Evolutionary conservation across 1,140 invertebrate species (phyloP).

Genomic region (Pantala flavescens): DNA sequence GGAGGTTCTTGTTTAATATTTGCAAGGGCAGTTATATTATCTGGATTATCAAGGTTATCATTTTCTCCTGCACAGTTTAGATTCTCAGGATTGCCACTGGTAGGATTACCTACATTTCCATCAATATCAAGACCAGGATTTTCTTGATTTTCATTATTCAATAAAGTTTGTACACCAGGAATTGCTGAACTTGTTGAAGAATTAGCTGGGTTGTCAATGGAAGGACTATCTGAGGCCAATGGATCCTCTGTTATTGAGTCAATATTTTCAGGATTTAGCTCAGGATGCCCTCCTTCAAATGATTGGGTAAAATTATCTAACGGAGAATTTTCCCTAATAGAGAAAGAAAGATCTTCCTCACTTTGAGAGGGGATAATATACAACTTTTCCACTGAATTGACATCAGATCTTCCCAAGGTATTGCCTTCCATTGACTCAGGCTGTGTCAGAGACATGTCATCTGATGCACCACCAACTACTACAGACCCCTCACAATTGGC

Average conservation of each 20-base stretch:
- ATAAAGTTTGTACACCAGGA: background rate
- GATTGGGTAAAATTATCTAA: background rate
- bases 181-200: background rate
- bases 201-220: background rate
- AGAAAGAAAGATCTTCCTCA: background rate
- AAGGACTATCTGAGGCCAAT: background rate
- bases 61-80: conserved; percentile 12
- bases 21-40: background rate
- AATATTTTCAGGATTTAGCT: background rate
- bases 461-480: background rate
- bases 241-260: background rate
- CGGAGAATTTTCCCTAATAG: too few species aligned
- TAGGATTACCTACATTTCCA: conserved; percentile 19
- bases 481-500: background rate
- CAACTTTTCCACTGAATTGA: background rate
- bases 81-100: conserved; percentile 19
- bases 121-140: conserved; percentile 17
- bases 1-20: background rate
- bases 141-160: background rate
- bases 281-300: background rate
- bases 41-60: background rate
- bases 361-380: background rate
- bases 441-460: background rate
- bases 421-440: background rate
- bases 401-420: background rate